phyloP scores from a whole-genome alignment of 1,140 invertebrate species.

The Pogonognathellus flavescens region DNA sequence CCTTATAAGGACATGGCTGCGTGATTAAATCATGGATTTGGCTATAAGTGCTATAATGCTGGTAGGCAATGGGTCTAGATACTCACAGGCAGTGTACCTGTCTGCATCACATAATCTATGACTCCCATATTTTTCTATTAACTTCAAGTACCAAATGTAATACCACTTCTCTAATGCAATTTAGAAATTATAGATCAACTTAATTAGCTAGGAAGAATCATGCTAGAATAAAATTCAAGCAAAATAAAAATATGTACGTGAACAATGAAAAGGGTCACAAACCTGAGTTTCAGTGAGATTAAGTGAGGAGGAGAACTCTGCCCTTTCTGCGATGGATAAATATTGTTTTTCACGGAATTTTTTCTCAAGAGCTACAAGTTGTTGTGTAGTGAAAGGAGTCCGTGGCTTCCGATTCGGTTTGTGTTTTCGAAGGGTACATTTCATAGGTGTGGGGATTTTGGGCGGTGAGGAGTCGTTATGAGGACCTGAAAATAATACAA shows the following conservation, averaged over 20 bases:
- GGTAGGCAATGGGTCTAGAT: not conserved
- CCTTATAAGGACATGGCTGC: constrained; percentile 36
- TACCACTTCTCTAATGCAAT: too few species aligned
- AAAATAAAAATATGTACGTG: too few species aligned
- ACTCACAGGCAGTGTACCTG: too few species aligned
- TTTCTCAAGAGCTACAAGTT: constrained; percentile 88
- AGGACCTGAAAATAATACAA: constrained; percentile 25
- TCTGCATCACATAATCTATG: too few species aligned
- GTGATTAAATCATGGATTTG: constrained; percentile 1
- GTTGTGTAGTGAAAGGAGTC: constrained; percentile 97
- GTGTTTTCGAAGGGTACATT: constrained; percentile 93
- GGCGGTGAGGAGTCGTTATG: constrained; percentile 56
- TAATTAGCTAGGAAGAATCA: too few species aligned
- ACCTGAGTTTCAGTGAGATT: constrained; percentile 95
- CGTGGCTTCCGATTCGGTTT: constrained; percentile 97
- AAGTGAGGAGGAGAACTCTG: constrained; percentile 94
- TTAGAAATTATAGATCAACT: too few species aligned
- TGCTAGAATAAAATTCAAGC: too few species aligned
- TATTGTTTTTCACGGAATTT: constrained; percentile 98
- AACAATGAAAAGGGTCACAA: not conserved
- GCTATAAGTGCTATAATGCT: not conserved
- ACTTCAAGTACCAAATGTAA: too few species aligned
- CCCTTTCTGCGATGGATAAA: constrained; percentile 94
- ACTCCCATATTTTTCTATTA: too few species aligned
- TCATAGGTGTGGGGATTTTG: constrained; percentile 78